Base-by-base conservation (phyloP, 2,888 invertebrate species). In the Orthosia incerta region DNA sequence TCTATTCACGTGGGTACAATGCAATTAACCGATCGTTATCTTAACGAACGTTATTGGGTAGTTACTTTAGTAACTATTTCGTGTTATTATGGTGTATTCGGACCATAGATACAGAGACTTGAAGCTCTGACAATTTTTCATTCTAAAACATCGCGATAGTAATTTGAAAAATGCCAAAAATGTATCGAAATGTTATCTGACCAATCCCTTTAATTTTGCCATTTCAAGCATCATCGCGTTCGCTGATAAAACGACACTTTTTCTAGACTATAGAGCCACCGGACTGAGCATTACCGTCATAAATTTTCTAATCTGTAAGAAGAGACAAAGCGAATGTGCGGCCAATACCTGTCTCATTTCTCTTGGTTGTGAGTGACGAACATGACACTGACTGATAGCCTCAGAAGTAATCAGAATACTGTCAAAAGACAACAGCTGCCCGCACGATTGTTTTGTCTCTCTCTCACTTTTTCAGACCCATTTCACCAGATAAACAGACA, bases 11-110 rank as follows among this genome's bases (percentile, higher is more conserved):
- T 66, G 57, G 31, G 13, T 18, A 26, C 20, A 48, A 55, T 71
- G 63, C 70, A 80, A 83, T 76, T 68, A 76, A 62, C 55, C 57
- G 77, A 74, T 83, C 26, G 57, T 59, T 74, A 83, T 76, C 76
- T 11, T 55, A 55, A 70, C 62, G 20, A 61, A 72, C 57, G 60
- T 63, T 73, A 65, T 83, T 59, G 50, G 79, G 12, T 68, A 61
- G 55, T 78, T 69, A 72, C 56, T 56, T 50, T 56, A 20, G 13
- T 65, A 59, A 39, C 20, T 39, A 63, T 67, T 69, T 50, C 26
- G 45, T 15, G 57, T 73, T 53, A 50, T 56, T 69, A 55, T 51
- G n/a, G 31, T 31, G 31, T 64, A 23, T 16, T 46, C n/a, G 20
- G 13, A 20, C 59, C 50, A 18, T 39, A 39, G 18, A 20, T 20